A percentile compares a stretch with the other conserved stretches of the same genome.
Conservation (phyloP, 2,888 invertebrate genomes). For the Patella caerulea region DNA sequence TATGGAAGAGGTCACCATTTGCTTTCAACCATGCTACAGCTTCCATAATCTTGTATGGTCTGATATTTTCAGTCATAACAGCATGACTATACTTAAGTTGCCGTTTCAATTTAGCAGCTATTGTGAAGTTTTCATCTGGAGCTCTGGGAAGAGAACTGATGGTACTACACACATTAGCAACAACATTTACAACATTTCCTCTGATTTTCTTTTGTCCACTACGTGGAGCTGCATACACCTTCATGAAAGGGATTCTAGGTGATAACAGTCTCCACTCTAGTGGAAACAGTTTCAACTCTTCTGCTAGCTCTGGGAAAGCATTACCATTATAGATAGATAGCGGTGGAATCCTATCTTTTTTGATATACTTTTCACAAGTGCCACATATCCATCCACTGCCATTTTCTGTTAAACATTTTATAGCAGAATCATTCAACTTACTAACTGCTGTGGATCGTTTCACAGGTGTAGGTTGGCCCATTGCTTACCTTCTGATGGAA, state of each 20-base stretch:
- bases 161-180: background rate
- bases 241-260: background rate
- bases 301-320: too few species aligned
- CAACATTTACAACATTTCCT: slow-evolving; percentile 8
- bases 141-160: background rate
- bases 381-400: background rate
- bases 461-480: slow-evolving; percentile 1
- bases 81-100: background rate
- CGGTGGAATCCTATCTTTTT: background rate
- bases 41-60: slow-evolving; percentile 12
- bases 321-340: background rate
- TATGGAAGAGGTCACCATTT: background rate
- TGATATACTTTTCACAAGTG: background rate
- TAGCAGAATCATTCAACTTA: background rate
- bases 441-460: background rate
- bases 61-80: slow-evolving; percentile 1
- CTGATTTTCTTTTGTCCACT: background rate
- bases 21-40: background rate
- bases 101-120: slow-evolving; percentile 13
- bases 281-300: background rate
- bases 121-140: slow-evolving; percentile 11
- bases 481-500: background rate
- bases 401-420: background rate
- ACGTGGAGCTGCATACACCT: background rate
- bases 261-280: background rate